A percentile compares a stretch with the other conserved stretches of the same genome.
Evolutionary conservation across 2,113 vertebrate genomes (phyloP).

Genomic region (Saguinus imperator): DNA sequence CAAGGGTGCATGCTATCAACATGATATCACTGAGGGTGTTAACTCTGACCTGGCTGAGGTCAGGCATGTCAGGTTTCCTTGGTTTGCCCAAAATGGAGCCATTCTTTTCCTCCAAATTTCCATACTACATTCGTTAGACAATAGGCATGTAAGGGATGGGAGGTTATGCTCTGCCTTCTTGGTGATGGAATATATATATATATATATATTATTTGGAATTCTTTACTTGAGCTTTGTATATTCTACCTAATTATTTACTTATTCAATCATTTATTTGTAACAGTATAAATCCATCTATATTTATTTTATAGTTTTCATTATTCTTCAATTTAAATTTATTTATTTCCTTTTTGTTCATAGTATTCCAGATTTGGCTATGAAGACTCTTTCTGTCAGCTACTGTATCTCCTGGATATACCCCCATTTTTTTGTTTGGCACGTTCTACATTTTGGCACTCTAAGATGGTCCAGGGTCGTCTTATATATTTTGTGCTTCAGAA

Average conservation of each 20-base stretch:
- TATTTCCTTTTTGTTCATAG: neutral
- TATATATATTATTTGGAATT: neutral
- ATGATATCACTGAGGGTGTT: neutral
- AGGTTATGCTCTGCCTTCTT: neutral
- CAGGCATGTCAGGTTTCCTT: neutral
- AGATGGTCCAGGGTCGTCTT: neutral
- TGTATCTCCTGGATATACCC: neutral
- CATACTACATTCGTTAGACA: neutral
- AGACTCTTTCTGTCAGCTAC: neutral
- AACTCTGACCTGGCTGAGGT: neutral
- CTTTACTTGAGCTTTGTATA: neutral
- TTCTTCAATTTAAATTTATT: neutral
- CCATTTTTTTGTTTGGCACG: neutral
- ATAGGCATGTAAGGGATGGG: neutral
- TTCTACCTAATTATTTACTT: neutral
- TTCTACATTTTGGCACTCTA: neutral
- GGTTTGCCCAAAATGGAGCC: neutral
- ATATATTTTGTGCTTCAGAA: neutral
- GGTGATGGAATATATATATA: neutral
- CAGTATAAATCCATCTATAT: neutral
- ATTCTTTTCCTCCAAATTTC: neutral
- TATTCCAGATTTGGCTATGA: neutral
- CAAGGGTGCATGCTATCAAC: neutral
- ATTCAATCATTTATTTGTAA: neutral
- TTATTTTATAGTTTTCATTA: neutral